These are phyloP conservation scores for Euzophera pinguis DNA, from an alignment of 2,888 invertebrate species.

Conservation along the genomic window DNA sequence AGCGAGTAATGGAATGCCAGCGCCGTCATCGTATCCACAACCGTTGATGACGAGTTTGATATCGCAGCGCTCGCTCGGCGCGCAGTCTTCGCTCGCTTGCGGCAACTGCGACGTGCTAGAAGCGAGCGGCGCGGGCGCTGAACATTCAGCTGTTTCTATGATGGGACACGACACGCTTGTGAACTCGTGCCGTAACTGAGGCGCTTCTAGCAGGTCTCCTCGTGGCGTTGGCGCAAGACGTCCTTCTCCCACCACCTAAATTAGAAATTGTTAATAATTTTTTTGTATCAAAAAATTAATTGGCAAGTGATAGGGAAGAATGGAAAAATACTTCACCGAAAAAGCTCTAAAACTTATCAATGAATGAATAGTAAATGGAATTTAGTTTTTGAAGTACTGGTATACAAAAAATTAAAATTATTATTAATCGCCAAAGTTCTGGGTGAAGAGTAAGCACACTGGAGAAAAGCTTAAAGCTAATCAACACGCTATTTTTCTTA, in stretches of 20 bases:
- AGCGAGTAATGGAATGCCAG: slow-evolving; percentile 62
- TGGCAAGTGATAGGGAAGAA: too few relatives aligned
- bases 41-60: slow-evolving; percentile 66
- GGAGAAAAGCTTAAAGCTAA: too few relatives aligned
- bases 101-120: slow-evolving; percentile 15
- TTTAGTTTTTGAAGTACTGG: too few relatives aligned
- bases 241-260: slow-evolving; percentile 79
- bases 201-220: slow-evolving; percentile 68
- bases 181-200: slow-evolving; percentile 65
- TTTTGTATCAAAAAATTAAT: too few relatives aligned
- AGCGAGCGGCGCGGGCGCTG: slow-evolving; percentile 18
- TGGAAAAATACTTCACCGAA: too few relatives aligned
- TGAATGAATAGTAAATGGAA: too few relatives aligned
- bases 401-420: too few relatives aligned
- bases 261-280: too few relatives aligned
- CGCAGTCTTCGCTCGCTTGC: slow-evolving; percentile 20
- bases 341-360: too few relatives aligned
- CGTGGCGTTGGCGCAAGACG: slow-evolving; percentile 75
- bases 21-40: slow-evolving; percentile 57
- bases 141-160: slow-evolving; percentile 76
- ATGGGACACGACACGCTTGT: slow-evolving; percentile 86
- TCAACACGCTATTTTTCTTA: too few relatives aligned
- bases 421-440: too few relatives aligned
- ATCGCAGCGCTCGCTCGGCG: slow-evolving; percentile 40
- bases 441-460: too few relatives aligned